Evolutionary conservation across 2,113 vertebrate species (phyloP), one percentile per base, ranked within the genome.

Genomic region (Indicator indicator): DNA sequence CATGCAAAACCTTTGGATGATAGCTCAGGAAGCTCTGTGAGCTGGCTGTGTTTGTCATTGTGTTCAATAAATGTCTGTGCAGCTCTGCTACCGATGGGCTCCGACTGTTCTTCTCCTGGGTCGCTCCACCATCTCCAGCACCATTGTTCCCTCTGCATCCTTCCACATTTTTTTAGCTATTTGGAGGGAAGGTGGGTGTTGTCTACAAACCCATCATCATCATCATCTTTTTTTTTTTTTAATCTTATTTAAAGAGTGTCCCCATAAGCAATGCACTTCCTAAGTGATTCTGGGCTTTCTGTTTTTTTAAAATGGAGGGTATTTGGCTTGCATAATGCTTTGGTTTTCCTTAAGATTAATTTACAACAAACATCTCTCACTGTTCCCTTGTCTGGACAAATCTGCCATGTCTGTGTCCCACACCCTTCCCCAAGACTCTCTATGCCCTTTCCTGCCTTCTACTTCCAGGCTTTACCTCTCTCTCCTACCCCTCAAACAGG

Each of bases 11-110:
- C 77, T 86, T 96, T 95, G 94, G 93, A 95, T 0, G 16, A 71
- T 94, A 93, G 96, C 92, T 97, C 96, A 97, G 97, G 94, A 96
- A 92, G 96, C 94, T 97, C 91, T 93, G 91, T 82, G 95, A 97
- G 96, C 95, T 36, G 3, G 96, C 94, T 85, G 84, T 97, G 94
- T 97, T 96, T 96, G 96, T 96, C 38, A 1, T 38, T 94, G 91
- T 97, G 95, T 95, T 97, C 94, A 98, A 98, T 98, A 98, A 98
- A 98, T 80, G 96, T 97, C 69, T 96, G 96, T 93, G 95, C 97
- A 95, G 93, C 96, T 96, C 96, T 97, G 96, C 94, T 95, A 97
- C 62, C 5, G 16, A 74, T 50, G 42, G 95, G 94, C 94, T 97
- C 93, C 19, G 97, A 80, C 91, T 95, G 72, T 96, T 92, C 67